Percentiles rank a stretch among this genome's conserved stretches.
Evolutionary conservation across 1,140 invertebrate genomes (phyloP).

Genomic region (Hesperophylax magnus): DNA sequence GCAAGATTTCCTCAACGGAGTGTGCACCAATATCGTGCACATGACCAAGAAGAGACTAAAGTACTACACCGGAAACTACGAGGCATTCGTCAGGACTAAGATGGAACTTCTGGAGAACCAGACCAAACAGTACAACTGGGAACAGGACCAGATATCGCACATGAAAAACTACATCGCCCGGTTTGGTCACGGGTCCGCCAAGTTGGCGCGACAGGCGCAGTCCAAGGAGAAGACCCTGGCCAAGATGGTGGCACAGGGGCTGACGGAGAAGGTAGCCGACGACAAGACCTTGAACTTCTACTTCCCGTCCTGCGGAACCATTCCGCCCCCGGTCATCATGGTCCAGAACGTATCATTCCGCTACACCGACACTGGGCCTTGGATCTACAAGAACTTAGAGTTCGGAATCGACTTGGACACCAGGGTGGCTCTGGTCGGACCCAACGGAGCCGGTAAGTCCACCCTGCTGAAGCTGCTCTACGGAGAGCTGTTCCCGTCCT

Average conservation of each 20-base stretch:
- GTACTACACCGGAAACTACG: conserved; percentile 97
- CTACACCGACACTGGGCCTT: conserved; percentile 89
- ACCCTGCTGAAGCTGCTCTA: conserved; percentile 96
- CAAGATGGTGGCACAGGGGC: conserved; percentile 98
- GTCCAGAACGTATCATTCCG: conserved; percentile 96
- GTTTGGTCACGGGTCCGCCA: conserved; percentile 99
- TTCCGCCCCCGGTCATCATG: conserved; percentile 99
- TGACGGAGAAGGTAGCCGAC: conserved; percentile 93
- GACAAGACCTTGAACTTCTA: conserved; percentile 96
- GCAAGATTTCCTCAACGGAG: conserved; percentile 99
- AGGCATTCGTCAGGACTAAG: conserved; percentile 94
- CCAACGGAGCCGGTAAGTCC: conserved; percentile 99
- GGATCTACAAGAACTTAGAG: conserved; percentile 97
- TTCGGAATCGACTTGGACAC: conserved; percentile 99
- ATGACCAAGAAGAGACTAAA: conserved; percentile 94
- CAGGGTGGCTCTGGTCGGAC: conserved; percentile 95
- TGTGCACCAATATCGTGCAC: conserved; percentile 99
- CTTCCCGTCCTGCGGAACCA: conserved; percentile 96
- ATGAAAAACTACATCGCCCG: conserved; percentile 99
- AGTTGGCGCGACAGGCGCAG: conserved; percentile 97
- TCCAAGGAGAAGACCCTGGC: conserved; percentile 99
- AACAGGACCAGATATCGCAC: conserved; percentile 98
- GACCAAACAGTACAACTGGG: conserved; percentile 99
- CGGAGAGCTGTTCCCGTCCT: conserved; percentile 83
- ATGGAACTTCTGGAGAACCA: conserved; percentile 98